These are phyloP conservation scores for Danionella dracula DNA, from an alignment of 2,797 vertebrate species.

Conservation along the genomic window DNA sequence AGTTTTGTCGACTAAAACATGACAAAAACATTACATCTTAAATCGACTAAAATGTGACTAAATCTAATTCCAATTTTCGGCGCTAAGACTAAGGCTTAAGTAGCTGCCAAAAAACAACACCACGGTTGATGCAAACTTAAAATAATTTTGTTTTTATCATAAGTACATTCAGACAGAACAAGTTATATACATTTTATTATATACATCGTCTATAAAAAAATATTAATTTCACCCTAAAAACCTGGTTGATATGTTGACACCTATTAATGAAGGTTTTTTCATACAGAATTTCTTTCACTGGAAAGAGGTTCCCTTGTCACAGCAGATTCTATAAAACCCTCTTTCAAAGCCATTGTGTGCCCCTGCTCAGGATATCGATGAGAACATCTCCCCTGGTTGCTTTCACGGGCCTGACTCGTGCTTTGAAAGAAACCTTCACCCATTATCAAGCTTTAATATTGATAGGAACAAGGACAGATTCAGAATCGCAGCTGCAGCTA, in stretches of 20 bases:
- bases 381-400: slow-evolving; percentile 32
- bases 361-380: slow-evolving; percentile 37
- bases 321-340: slow-evolving; percentile 48
- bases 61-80: too few species aligned
- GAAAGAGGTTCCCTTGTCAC: slow-evolving; percentile 53
- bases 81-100: too few species aligned
- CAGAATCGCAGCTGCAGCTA: slow-evolving; percentile 16
- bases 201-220: too few species aligned
- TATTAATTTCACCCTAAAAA: slow-evolving; percentile 53
- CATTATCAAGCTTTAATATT: slow-evolving; percentile 19
- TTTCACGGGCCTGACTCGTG: slow-evolving; percentile 23
- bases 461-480: slow-evolving; percentile 9
- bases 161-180: too few species aligned
- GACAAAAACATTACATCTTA: too few species aligned
- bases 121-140: too few species aligned
- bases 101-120: too few species aligned
- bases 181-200: too few species aligned
- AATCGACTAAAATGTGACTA: too few species aligned
- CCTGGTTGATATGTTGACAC: slow-evolving; percentile 16
- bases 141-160: too few species aligned
- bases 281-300: slow-evolving; percentile 55
- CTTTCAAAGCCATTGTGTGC: slow-evolving; percentile 41
- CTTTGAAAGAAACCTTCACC: background rate
- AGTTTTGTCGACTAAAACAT: too few species aligned
- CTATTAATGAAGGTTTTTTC: slow-evolving; percentile 50